A percentile compares a stretch with the other conserved stretches of the same genome.
Evolutionary conservation across 2,888 invertebrate genomes (phyloP).

Genomic region (Nineta flava): DNA sequence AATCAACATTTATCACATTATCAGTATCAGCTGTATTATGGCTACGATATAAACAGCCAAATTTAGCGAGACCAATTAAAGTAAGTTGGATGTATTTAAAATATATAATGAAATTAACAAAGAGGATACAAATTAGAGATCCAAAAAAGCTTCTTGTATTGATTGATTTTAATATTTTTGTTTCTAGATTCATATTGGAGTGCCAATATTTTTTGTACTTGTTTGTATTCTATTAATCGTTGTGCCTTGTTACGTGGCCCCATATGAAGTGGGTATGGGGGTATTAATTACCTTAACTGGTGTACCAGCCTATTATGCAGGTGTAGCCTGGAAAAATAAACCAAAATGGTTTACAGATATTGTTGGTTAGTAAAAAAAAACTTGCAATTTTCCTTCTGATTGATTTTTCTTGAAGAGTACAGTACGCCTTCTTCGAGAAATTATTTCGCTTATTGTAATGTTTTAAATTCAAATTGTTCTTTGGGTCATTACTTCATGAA

Average conservation of each 20-base stretch:
- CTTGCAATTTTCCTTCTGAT: too few species aligned
- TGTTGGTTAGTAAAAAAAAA: conserved; percentile 32
- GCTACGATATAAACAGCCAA: conserved; percentile 63
- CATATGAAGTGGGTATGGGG: conserved; percentile 65
- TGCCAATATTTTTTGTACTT: conserved; percentile 61
- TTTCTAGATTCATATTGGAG: conserved; percentile 18
- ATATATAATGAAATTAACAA: not conserved
- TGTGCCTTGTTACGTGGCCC: conserved; percentile 64
- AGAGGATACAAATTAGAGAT: not conserved
- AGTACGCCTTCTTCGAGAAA: conserved; percentile 1
- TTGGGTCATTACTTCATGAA: too few species aligned
- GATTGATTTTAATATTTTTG: not conserved
- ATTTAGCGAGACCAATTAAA: conserved; percentile 70
- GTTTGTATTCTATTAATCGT: conserved; percentile 64
- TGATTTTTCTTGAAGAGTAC: not conserved
- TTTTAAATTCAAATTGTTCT: too few species aligned
- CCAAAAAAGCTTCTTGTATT: not conserved
- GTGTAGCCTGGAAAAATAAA: conserved; percentile 50
- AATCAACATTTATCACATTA: conserved; percentile 79
- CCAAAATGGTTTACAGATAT: conserved; percentile 40
- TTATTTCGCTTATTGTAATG: too few species aligned
- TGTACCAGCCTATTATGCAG: conserved; percentile 62
- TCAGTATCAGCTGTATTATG: conserved; percentile 75
- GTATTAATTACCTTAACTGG: conserved; percentile 65
- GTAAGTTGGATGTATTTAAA: conserved; percentile 31